These are phyloP conservation scores for Corythornis cristatus DNA, from an alignment of 2,113 vertebrate genomes.

Conservation along the genomic window DNA sequence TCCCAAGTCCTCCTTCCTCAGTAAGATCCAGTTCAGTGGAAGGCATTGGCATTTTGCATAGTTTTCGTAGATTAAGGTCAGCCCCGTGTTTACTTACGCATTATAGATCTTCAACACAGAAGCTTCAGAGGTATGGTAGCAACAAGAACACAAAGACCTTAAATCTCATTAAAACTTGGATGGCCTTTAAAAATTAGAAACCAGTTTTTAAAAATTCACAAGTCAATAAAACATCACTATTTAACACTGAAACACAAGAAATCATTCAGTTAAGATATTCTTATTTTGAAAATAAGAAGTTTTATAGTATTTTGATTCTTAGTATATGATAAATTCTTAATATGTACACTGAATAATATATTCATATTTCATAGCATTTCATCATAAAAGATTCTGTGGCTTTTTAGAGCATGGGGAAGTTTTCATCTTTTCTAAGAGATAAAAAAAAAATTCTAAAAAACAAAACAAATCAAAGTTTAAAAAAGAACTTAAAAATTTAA, in stretches of 20 bases:
- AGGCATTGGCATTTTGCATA: not conserved
- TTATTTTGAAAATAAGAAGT: not conserved
- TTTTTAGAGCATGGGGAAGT: not conserved
- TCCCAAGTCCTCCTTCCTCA: not conserved
- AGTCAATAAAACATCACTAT: not conserved
- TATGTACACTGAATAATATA: not conserved
- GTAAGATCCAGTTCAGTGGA: not conserved
- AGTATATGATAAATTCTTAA: not conserved
- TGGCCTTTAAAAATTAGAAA: not conserved
- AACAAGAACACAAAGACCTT: not conserved
- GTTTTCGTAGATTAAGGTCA: not conserved
- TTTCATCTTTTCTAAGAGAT: not conserved
- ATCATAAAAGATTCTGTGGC: not conserved
- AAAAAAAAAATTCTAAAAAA: no score
- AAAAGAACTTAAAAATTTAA: not conserved
- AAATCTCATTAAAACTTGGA: not conserved
- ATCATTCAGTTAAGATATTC: not conserved
- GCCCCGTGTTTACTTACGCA: accelerated
- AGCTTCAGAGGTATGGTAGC: not conserved
- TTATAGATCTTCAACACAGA: not conserved
- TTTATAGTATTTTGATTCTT: not conserved
- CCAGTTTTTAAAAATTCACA: not conserved
- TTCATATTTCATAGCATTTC: not conserved
- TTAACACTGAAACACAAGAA: not conserved
- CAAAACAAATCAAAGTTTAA: not conserved